phyloP scores from a whole-genome alignment of 2,797 vertebrate species.

The Sebastes miniatus region DNA sequence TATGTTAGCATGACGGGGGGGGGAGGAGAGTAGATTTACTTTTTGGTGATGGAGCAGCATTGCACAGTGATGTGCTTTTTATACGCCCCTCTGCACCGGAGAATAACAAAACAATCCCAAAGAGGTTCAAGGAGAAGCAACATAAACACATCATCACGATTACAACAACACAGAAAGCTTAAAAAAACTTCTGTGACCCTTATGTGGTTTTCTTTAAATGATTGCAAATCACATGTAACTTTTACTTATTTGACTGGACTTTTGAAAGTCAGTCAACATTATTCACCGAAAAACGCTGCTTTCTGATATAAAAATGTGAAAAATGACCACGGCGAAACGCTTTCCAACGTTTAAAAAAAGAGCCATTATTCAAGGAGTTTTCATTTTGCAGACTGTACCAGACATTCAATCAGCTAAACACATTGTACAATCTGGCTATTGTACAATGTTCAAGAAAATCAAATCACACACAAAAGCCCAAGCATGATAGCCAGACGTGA shows the following conservation, averaged over 20 bases:
- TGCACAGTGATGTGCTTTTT: slow-evolving; percentile 50
- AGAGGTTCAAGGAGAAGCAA: slow-evolving; percentile 1
- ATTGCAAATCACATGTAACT: not conserved
- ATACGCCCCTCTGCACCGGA: slow-evolving; percentile 72
- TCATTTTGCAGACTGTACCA: not conserved
- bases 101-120: slow-evolving; percentile 10
- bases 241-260: not conserved
- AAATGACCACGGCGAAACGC: not conserved
- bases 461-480: slow-evolving; percentile 1
- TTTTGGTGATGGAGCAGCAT: slow-evolving; percentile 59
- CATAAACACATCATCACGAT: not conserved
- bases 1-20: slow-evolving; percentile 29
- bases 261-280: not conserved
- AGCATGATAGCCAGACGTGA: not conserved
- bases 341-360: not conserved
- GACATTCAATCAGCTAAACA: not conserved
- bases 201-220: not conserved
- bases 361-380: not conserved
- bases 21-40: slow-evolving; percentile 65
- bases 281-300: not conserved
- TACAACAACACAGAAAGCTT: not conserved
- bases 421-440: not conserved
- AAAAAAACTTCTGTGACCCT: not conserved
- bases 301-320: not conserved
- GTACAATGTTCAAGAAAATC: not conserved